These are phyloP conservation scores for Apogon hyalosoma DNA, from an alignment of 2,797 vertebrate genomes.

Conservation along the genomic window DNA sequence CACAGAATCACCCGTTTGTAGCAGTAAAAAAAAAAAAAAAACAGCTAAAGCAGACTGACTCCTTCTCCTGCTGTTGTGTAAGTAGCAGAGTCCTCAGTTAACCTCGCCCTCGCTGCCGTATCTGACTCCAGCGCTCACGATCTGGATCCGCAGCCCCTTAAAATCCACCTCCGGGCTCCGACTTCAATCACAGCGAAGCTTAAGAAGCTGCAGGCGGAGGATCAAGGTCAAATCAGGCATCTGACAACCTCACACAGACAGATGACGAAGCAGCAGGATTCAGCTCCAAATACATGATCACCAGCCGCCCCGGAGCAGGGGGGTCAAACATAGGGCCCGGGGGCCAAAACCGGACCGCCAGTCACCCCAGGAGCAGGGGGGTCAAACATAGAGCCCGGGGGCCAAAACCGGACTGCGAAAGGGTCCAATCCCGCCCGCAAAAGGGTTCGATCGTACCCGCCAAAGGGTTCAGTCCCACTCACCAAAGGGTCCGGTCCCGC, in stretches of 20 bases:
- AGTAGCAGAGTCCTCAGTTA: constrained; percentile 22
- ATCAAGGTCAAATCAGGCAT: constrained; percentile 4
- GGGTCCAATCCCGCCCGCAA: too few relatives aligned
- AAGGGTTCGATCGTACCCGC: too few relatives aligned
- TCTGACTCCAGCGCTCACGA: neutral
- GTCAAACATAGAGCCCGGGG: too few relatives aligned
- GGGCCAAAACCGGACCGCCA: too few relatives aligned
- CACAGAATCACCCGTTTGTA: neutral
- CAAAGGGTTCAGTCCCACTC: too few relatives aligned
- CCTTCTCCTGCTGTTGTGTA: constrained; percentile 16
- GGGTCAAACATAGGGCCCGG: too few relatives aligned
- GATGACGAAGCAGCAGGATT: neutral
- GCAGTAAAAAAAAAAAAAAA: constrained; percentile 12
- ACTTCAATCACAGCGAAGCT: neutral
- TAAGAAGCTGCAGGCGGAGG: neutral
- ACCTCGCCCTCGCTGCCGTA: constrained; percentile 6
- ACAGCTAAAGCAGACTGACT: neutral
- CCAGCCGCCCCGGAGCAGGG: neutral
- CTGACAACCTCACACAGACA: neutral
- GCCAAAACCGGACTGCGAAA: too few relatives aligned
- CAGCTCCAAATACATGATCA: neutral
- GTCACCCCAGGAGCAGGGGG: too few relatives aligned
- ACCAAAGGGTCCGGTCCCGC: too few relatives aligned
- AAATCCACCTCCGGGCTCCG: constrained; percentile 10
- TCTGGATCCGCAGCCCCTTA: constrained; percentile 4